phyloP scores from a whole-genome alignment of 2,888 invertebrate species.

The Philereme vetulata region DNA sequence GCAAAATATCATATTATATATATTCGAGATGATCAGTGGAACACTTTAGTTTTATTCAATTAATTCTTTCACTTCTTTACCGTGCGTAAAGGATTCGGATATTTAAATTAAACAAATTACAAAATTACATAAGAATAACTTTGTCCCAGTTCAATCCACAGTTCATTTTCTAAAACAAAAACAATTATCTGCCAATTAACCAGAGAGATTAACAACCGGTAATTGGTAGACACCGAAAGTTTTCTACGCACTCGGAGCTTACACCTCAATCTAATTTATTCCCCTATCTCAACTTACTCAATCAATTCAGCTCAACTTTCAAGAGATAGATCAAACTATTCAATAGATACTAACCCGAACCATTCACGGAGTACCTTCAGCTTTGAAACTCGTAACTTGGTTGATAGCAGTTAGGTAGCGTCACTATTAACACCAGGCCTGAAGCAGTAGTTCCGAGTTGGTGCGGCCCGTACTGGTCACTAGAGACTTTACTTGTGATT shows the following conservation, averaged over 20 bases:
- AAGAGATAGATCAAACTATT: slow-evolving; percentile 22
- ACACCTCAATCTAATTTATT: not conserved
- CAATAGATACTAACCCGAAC: slow-evolving; percentile 8
- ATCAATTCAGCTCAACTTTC: slow-evolving; percentile 16
- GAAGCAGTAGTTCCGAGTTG: slow-evolving; percentile 2
- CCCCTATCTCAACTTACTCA: not conserved
- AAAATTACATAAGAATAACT: no score
- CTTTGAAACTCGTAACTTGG: slow-evolving; percentile 31
- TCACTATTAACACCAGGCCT: slow-evolving; percentile 34
- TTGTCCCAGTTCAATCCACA: no score
- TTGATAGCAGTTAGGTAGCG: slow-evolving; percentile 35
- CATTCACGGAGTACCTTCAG: slow-evolving; percentile 21
- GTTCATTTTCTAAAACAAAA: no score
- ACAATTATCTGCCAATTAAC: no score
- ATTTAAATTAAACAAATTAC: no score
- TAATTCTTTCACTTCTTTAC: no score
- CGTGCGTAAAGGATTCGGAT: no score
- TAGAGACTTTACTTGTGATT: slow-evolving; percentile 8
- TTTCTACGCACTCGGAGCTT: not conserved
- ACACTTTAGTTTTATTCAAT: no score
- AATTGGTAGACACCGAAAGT: not conserved
- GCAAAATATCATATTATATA: no score
- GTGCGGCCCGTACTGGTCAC: slow-evolving; percentile 6
- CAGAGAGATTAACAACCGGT: no score
- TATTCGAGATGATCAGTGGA: no score